Evolutionary conservation across 2,113 vertebrate species (phyloP), one percentile per base, ranked within the genome.

Genomic region (Gobius niger): DNA sequence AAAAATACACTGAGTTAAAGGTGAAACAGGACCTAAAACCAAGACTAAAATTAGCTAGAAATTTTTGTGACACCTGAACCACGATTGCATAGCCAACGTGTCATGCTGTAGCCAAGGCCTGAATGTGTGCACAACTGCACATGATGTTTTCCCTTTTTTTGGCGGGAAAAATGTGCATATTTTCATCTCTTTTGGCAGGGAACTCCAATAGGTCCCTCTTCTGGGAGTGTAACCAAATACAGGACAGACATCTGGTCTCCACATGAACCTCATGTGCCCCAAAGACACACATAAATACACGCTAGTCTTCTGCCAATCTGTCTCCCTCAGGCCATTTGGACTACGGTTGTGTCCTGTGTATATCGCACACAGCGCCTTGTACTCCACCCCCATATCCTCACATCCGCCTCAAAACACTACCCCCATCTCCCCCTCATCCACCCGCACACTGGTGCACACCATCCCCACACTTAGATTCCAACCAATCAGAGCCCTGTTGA

Each of bases 221-320:
- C 24, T 66, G 63, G 68, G 49, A 65, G 70, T 73, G 34, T 77
- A 82, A 76, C 52, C 73, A 81, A 75, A 82, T 66, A 61, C 51
- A 82, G 64, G 57, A 73, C 34, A 65, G 66, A 89, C 89, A 91
- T 91, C 85, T 93, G 90, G 85, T 85, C 67, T 84, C 76, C 81
- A 86, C 77, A 85, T 91, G 87, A 85, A 81, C 72, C 73, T 72
- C 67, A 53, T 19, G 50, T 60, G 47, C 69, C 47, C 42, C 1
- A 70, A 53, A 70, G 47, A 56, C 50, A 40, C 12, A 6, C 16
- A 18, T 19, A 72, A 34, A 62, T 54, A 49, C 53, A 59, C 34
- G 54, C 71, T 54, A 59, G n/a, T n/a, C 14, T n/a, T 51, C 3
- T 13, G 16, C 14, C 64, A 59, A 12, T 18, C 70, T 67, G 56